Conservation (phyloP, 1,140 invertebrate species). For the Babylonia areolata region DNA sequence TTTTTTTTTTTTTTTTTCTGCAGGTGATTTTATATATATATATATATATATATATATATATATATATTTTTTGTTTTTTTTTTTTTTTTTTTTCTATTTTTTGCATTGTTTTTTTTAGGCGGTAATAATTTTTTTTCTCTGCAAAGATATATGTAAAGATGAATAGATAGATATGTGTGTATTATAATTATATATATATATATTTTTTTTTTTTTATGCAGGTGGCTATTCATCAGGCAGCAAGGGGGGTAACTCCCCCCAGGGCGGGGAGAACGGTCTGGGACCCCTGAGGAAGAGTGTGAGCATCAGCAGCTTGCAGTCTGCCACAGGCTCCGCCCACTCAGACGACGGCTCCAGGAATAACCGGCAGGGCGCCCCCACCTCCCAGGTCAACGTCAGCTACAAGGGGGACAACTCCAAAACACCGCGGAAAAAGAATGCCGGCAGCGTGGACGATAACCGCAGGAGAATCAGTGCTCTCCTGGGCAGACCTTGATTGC, state of each 20-base stretch:
- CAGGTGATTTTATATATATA: no score
- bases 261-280: constrained; percentile 3
- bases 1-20: no score
- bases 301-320: constrained; percentile 26
- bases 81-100: no score
- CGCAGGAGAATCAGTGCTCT: constrained; percentile 53
- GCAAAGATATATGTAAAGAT: no score
- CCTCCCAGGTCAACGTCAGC: constrained; percentile 42
- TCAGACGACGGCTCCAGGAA: constrained; percentile 22
- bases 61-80: no score
- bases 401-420: constrained; percentile 52
- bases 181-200: no score
- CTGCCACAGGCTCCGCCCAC: constrained; percentile 25
- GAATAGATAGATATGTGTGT: no score
- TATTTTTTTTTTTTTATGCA: not conserved
- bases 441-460: constrained; percentile 48
- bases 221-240: not conserved
- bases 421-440: constrained; percentile 42
- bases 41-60: no score
- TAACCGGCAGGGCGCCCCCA: constrained; percentile 32
- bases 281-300: constrained; percentile 23
- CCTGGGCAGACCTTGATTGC: constrained; percentile 42
- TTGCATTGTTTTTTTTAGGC: no score
- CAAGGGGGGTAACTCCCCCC: constrained; percentile 5
- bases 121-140: no score